Percentiles rank a stretch among this genome's conserved stretches.
These are phyloP conservation scores for Pristionchus fissidentatus DNA, from an alignment of 2,888 invertebrate species.

Conservation along the genomic window DNA sequence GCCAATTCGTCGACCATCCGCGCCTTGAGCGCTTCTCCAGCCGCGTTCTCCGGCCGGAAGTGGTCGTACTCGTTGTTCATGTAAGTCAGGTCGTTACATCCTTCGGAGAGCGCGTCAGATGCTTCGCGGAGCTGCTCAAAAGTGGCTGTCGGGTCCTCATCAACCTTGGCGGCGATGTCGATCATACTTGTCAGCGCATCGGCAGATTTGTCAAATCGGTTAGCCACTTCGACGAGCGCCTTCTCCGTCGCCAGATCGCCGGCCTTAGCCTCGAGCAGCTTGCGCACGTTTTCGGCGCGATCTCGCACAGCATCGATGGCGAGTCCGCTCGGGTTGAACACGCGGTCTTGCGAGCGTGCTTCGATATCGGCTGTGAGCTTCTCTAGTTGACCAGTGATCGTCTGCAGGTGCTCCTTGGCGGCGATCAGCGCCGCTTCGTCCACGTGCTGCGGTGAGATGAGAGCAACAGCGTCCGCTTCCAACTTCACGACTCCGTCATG, in stretches of 20 bases:
- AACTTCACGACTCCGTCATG: neutral
- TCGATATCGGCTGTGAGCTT: constrained; percentile 1
- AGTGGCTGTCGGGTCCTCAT: neutral
- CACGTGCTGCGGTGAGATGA: constrained; percentile 5
- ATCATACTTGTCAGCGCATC: neutral
- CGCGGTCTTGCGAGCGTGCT: neutral
- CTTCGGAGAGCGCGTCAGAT: neutral
- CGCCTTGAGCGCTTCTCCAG: constrained; percentile 54
- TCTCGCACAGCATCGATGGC: neutral
- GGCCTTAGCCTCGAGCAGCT: neutral
- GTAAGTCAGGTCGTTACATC: neutral
- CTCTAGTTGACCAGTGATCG: neutral
- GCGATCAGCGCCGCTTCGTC: neutral
- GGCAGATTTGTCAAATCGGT: neutral
- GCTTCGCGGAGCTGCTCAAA: neutral
- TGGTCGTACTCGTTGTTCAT: constrained; percentile 18
- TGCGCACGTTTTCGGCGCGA: neutral
- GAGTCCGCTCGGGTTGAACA: constrained; percentile 30
- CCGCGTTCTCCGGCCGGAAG: neutral
- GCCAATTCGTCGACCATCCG: constrained; percentile 54
- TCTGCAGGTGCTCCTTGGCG: neutral
- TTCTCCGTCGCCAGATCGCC: neutral
- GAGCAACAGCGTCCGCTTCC: neutral
- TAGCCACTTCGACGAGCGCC: neutral
- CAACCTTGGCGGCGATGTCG: neutral